These are phyloP conservation scores for Anarsia innoxiella DNA, from an alignment of 2,888 invertebrate genomes.

Conservation along the genomic window DNA sequence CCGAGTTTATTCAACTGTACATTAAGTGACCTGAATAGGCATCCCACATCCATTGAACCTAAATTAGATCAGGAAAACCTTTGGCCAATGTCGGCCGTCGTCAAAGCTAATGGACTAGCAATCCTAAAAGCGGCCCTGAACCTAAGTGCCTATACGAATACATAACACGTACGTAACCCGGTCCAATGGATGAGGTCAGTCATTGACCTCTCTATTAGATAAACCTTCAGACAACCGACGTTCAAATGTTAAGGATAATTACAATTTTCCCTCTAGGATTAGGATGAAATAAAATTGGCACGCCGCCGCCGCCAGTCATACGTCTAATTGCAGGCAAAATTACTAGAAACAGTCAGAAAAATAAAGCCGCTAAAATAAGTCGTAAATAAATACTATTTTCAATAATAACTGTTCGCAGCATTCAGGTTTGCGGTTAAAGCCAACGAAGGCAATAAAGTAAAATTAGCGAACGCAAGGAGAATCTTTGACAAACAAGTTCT, in stretches of 20 bases:
- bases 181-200: conserved; percentile 39
- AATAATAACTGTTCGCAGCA: background rate
- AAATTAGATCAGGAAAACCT: too few relatives aligned
- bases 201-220: conserved; percentile 41
- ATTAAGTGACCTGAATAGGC: too few relatives aligned
- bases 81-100: too few relatives aligned
- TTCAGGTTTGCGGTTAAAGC: conserved; percentile 3
- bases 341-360: background rate
- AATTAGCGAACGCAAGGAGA: conserved; percentile 3
- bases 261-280: conserved; percentile 4
- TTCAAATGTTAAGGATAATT: too few relatives aligned
- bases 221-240: too few relatives aligned
- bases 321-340: background rate
- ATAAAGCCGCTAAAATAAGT: background rate
- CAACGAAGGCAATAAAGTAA: conserved; percentile 6
- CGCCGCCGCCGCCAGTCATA: background rate
- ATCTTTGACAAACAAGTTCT: conserved; percentile 2
- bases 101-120: background rate
- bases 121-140: background rate
- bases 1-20: too few relatives aligned
- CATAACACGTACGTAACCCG: too few relatives aligned
- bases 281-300: conserved; percentile 4
- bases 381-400: background rate
- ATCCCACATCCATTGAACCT: too few relatives aligned
- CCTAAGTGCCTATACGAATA: too few relatives aligned